Evolutionary conservation across 2,797 vertebrate genomes (phyloP).

Genomic region (Pteropus rufus): DNA sequence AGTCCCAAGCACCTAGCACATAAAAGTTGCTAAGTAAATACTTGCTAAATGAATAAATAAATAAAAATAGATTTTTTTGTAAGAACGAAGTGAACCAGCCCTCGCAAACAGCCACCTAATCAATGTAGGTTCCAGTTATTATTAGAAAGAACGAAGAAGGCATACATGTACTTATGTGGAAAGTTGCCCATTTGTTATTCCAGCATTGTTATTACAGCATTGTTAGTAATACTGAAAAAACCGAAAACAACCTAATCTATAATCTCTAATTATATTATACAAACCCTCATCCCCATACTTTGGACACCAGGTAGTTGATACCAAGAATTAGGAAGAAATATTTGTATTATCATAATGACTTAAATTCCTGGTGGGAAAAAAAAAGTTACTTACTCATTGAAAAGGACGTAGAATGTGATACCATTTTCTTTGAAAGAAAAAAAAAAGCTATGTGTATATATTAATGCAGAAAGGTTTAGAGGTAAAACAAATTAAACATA

Average conservation of each 20-base stretch:
- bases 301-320: not conserved
- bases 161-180: not conserved
- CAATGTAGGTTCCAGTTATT: not conserved
- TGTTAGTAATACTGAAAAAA: not conserved
- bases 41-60: conserved; percentile 29
- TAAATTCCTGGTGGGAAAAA: not conserved
- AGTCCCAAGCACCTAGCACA: not conserved
- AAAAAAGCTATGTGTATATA: not conserved
- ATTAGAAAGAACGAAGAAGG: not conserved
- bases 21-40: not conserved
- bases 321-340: not conserved
- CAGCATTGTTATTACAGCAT: not conserved
- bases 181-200: not conserved
- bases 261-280: not conserved
- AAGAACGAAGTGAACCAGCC: not conserved
- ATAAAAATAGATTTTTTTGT: not conserved
- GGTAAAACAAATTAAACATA: not conserved
- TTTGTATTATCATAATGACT: not conserved
- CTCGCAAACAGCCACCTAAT: not conserved
- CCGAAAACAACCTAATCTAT: not conserved
- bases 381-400: not conserved
- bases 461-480: not conserved
- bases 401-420: not conserved
- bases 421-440: not conserved
- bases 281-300: not conserved